Evolutionary conservation across 2,797 vertebrate genomes (phyloP), one percentile per base, ranked within the genome.

Genomic region (Catharus ustulatus): DNA sequence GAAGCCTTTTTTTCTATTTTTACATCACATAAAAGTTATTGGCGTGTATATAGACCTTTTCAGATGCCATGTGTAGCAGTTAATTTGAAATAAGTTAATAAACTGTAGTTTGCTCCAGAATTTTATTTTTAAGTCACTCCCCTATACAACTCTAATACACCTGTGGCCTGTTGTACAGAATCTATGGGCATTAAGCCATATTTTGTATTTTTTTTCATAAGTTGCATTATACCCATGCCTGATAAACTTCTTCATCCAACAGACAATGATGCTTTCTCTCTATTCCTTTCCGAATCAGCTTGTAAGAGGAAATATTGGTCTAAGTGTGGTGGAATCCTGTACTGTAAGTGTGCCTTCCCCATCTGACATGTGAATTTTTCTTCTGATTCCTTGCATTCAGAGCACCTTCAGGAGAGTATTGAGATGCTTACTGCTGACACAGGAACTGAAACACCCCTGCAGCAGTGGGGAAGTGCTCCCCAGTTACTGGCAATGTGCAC

Each of bases 1-100:
- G 8, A 66, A 20, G 5, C 1, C 1, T 8, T n/a, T 66, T 46
- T 10, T 1, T 4, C 8, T 36, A 4, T 46, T 38, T 48, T 81
- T 43, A 34, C 15, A 64, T 61, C 21, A 6, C 38, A 59, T n/a
- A 11, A 6, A 81, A 59, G 15, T 18, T 80, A 49, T 1, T 77
- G 64, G 16, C 48, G 38, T 4, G 1, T 19, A 14, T 26, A 29
- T 1, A 40, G 7, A 59, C 13, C 15, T 80, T 74, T 52, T 63
- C n/a, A 49, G 20, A 15, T 63, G 19, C 57, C 30, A 8, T 24
- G 15, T 32, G 11, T 40, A 30, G 49, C 16, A 38, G 34, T 72
- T 75, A 38, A 49, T 38, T 90, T 64, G 30, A 81, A 81, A 69
- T 27, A 20, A 49, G 9, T 34, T 52, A 74, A 55, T 36, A 20